Percentiles rank a stretch among this genome's conserved stretches.
Evolutionary conservation across 2,888 invertebrate genomes (phyloP).

Genomic region (Orgyia antiqua): DNA sequence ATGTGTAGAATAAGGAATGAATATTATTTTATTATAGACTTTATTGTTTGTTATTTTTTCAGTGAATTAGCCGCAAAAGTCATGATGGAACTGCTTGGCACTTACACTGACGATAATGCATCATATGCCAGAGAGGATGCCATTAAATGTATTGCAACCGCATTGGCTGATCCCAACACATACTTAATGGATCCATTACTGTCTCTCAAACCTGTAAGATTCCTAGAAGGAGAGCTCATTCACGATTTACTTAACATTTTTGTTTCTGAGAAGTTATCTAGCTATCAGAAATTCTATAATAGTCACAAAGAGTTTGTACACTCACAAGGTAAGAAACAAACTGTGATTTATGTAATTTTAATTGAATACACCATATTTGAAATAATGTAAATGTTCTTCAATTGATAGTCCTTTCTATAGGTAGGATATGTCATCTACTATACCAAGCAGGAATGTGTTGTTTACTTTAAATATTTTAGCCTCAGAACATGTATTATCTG

Average conservation of each 20-base stretch:
- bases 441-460: no score
- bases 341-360: no score
- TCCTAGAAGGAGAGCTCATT: conserved; percentile 95
- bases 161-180: conserved; percentile 95
- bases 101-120: conserved; percentile 98
- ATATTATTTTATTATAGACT: no score
- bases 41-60: no score
- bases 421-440: no score
- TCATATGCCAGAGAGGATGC: conserved; percentile 98
- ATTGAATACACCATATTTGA: no score
- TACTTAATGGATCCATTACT: conserved; percentile 97
- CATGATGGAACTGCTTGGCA: conserved; percentile 97
- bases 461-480: no score
- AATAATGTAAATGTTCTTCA: no score
- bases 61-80: conserved; percentile 96
- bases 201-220: conserved; percentile 94
- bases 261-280: conserved; percentile 94
- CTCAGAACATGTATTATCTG: no score
- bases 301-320: conserved; percentile 95
- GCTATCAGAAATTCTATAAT: conserved; percentile 94
- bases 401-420: no score
- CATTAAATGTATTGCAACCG: conserved; percentile 96
- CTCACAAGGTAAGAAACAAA: conserved; percentile 75
- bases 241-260: conserved; percentile 96
- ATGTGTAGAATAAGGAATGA: conserved; percentile 15